Evolutionary conservation across 2,113 vertebrate genomes (phyloP).

Genomic region (Archocentrus centrarchus): DNA sequence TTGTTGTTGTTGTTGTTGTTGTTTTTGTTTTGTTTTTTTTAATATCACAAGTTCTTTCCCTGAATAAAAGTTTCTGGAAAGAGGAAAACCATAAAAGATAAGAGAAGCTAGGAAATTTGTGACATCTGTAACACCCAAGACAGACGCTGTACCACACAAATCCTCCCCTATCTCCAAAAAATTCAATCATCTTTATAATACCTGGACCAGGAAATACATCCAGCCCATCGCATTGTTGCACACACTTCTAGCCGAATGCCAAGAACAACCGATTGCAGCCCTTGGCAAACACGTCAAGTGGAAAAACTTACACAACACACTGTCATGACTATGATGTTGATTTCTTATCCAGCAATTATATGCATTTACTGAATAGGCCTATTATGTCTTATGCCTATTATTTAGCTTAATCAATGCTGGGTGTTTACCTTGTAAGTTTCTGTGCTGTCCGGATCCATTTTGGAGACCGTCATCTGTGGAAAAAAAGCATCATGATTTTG

Average conservation of each 20-base stretch:
- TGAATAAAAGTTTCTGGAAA: neutral
- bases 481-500: neutral
- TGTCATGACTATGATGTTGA: neutral
- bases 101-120: neutral
- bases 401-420: neutral
- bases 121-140: too few species aligned
- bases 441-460: conserved; percentile 82
- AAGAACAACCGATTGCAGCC: neutral
- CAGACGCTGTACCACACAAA: too few species aligned
- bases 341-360: neutral
- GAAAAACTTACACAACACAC: neutral
- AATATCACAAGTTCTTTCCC: neutral
- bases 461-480: conserved; percentile 81
- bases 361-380: conserved; percentile 3
- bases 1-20: too few species aligned
- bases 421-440: conserved; percentile 79
- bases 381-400: neutral
- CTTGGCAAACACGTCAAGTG: neutral
- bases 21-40: too few species aligned
- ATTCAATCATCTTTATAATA: neutral
- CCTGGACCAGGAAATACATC: neutral
- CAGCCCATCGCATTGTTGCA: neutral
- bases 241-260: neutral
- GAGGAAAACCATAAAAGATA: neutral
- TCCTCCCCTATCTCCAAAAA: neutral